Percentiles rank a stretch among this genome's conserved stretches.
phyloP scores from a whole-genome alignment of 92 coral and sea anemone species.

The Epizoanthus illoricatus region DNA sequence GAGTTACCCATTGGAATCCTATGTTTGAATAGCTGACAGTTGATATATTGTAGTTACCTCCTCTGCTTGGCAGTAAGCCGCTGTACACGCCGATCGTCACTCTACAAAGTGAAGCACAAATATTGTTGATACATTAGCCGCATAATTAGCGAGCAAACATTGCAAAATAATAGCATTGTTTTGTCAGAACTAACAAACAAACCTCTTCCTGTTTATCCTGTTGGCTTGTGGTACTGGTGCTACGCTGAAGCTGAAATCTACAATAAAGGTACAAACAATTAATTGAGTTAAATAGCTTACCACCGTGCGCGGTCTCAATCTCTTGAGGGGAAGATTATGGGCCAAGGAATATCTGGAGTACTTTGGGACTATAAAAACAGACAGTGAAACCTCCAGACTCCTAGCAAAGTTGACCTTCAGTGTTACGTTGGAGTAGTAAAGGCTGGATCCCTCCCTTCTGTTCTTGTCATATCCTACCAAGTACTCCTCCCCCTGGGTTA shows the following conservation, averaged over 20 bases:
- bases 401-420: no score
- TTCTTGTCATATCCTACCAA: no score
- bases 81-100: constrained; percentile 54
- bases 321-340: no score
- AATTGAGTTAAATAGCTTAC: no score
- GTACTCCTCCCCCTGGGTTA: no score
- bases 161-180: neutral
- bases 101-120: constrained; percentile 49
- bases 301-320: no score
- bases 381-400: no score
- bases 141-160: neutral
- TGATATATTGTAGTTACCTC: constrained; percentile 33
- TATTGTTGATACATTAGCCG: neutral
- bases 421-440: no score
- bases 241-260: constrained; percentile 81
- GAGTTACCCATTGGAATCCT: neutral
- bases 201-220: constrained; percentile 57
- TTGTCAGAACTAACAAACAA: constrained; percentile 51
- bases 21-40: neutral
- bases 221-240: constrained; percentile 65
- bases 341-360: no score
- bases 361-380: no score
- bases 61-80: constrained; percentile 76
- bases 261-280: neutral
- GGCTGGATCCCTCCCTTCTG: no score